A percentile compares a stretch with the other conserved stretches of the same genome.
These are phyloP conservation scores for Ladona fulva DNA, from an alignment of 1,140 invertebrate species.

Conservation along the genomic window DNA sequence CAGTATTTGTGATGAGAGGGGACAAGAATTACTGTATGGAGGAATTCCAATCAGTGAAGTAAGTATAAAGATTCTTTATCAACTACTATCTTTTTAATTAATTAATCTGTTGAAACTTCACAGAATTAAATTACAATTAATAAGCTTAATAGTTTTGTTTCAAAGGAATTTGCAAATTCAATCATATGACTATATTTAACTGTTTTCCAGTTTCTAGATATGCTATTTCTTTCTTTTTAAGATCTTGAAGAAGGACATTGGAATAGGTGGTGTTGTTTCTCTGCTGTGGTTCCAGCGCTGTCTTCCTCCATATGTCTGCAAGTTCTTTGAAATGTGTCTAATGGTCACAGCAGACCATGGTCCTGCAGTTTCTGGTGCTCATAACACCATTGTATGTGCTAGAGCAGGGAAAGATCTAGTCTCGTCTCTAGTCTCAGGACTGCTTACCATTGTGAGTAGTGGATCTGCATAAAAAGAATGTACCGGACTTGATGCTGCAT, in stretches of 20 bases:
- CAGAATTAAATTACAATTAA: too few relatives aligned
- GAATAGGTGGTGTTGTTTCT: conserved; percentile 95
- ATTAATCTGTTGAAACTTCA: too few relatives aligned
- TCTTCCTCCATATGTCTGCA: conserved; percentile 86
- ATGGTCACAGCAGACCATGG: conserved; percentile 99
- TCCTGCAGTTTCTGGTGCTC: conserved; percentile 96
- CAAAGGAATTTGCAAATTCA: too few relatives aligned
- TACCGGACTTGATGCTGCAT: not conserved
- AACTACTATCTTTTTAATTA: too few relatives aligned
- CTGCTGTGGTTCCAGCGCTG: conserved; percentile 97
- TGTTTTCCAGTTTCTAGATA: not conserved
- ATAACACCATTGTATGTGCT: conserved; percentile 99
- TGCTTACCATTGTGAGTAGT: conserved; percentile 89
- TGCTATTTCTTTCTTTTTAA: conserved; percentile 20
- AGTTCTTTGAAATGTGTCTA: conserved; percentile 98
- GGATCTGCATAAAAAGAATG: not conserved
- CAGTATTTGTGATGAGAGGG: conserved; percentile 97
- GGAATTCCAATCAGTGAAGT: conserved; percentile 97
- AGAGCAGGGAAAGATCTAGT: conserved; percentile 98
- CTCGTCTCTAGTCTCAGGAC: conserved; percentile 89
- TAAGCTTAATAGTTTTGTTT: too few relatives aligned
- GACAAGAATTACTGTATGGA: conserved; percentile 95
- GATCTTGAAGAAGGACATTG: conserved; percentile 75
- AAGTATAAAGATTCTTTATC: conserved; percentile 35
- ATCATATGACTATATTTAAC: not conserved